Evolutionary conservation across 2,113 vertebrate species (phyloP).

Genomic region (Istiophorus platypterus): DNA sequence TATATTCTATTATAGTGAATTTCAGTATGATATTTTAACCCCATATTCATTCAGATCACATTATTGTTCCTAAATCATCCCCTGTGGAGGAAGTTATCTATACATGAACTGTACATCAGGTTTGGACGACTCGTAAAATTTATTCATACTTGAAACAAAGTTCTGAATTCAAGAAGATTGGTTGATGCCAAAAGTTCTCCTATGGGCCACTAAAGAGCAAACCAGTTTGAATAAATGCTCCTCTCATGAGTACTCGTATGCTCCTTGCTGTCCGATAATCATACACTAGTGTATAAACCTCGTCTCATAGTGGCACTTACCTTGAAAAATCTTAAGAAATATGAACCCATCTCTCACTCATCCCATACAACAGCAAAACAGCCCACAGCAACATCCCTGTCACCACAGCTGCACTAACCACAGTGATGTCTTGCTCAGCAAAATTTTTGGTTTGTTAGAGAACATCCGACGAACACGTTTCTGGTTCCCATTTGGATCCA

Average conservation of each 20-base stretch:
- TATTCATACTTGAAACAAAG: not conserved
- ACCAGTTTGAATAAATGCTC: not conserved
- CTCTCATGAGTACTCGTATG: not conserved
- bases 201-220: not conserved
- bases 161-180: not conserved
- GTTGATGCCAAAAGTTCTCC: not conserved
- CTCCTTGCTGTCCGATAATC: not conserved
- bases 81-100: too few species aligned
- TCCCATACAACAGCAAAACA: not conserved
- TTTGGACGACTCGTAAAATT: not conserved
- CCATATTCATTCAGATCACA: not conserved
- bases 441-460: not conserved
- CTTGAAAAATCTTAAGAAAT: too few species aligned
- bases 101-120: not conserved
- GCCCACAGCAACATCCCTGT: too few species aligned
- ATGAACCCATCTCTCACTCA: too few species aligned
- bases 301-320: too few species aligned
- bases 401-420: too few species aligned
- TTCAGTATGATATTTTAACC: not conserved
- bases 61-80: not conserved
- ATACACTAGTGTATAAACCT: not conserved
- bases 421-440: too few species aligned
- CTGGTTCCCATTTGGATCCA: constrained; percentile 8
- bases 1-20: too few species aligned
- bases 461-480: constrained; percentile 13